Conservation (phyloP, 2,113 vertebrate species). For the Stegastes partitus region DNA sequence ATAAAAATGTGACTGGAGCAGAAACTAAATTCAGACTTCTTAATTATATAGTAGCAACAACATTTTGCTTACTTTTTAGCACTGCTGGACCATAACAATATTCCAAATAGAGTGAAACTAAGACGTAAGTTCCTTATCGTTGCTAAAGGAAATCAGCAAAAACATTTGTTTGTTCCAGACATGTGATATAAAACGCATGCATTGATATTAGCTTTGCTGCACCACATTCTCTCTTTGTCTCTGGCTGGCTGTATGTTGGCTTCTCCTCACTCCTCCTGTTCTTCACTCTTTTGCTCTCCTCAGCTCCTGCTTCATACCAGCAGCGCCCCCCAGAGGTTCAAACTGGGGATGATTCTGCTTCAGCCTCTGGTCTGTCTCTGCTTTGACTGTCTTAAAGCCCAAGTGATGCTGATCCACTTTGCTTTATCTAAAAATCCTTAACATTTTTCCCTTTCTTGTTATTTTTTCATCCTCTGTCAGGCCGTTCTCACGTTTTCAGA, state of each 20-base stretch:
- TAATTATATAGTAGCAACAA: no score
- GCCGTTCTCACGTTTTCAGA: slow-evolving; percentile 70
- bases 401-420: not conserved
- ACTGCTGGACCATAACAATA: no score
- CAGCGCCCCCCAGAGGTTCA: slow-evolving; percentile 57
- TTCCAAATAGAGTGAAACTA: no score
- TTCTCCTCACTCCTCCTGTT: slow-evolving; percentile 2
- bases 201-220: not conserved
- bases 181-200: not conserved
- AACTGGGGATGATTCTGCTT: slow-evolving; percentile 35
- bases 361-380: slow-evolving; percentile 53
- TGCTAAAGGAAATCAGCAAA: no score
- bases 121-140: no score
- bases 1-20: no score
- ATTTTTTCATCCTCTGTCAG: slow-evolving; percentile 27
- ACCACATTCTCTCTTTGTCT: slow-evolving; percentile 11
- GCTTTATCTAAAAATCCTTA: not conserved
- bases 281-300: slow-evolving; percentile 6
- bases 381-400: not conserved
- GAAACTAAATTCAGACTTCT: no score
- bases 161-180: no score
- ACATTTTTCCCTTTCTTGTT: not conserved
- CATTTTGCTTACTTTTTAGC: no score
- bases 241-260: not conserved
- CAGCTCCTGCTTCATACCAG: slow-evolving; percentile 63